These are phyloP conservation scores for Corydoras sp. DNA, from an alignment of 2,113 vertebrate species.

Conservation along the genomic window DNA sequence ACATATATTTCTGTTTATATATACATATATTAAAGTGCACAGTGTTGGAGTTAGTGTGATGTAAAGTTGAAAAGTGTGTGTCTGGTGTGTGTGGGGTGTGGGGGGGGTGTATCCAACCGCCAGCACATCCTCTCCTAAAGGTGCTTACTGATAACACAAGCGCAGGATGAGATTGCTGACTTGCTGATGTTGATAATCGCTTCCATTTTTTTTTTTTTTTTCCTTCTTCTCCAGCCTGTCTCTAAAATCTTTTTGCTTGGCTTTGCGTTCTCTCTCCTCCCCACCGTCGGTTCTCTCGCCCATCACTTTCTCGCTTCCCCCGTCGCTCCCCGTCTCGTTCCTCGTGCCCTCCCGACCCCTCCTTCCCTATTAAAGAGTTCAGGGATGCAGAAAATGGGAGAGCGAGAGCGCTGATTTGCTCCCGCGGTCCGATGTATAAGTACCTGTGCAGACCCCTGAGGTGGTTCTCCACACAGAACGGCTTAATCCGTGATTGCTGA, in stretches of 20 bases:
- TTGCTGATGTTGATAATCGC: slow-evolving; percentile 41
- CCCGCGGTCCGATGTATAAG: slow-evolving; percentile 1
- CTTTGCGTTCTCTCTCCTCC: slow-evolving; percentile 15
- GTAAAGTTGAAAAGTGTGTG: slow-evolving; percentile 12
- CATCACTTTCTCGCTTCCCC: background rate
- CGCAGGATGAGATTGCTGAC: slow-evolving; percentile 37
- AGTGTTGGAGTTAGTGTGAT: background rate
- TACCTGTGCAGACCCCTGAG: slow-evolving; percentile 28
- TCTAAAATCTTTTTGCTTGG: slow-evolving; percentile 31
- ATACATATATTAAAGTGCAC: no score
- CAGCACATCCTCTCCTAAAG: slow-evolving; percentile 32
- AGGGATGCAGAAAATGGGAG: slow-evolving; percentile 17
- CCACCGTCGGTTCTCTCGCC: background rate
- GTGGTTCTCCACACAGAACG: slow-evolving; percentile 23
- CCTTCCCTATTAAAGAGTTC: slow-evolving; percentile 4
- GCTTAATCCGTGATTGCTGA: slow-evolving; percentile 30
- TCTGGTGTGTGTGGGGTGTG: background rate
- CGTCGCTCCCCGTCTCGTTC: background rate
- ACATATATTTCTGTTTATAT: no score
- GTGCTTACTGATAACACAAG: slow-evolving; percentile 38
- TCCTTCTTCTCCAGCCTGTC: slow-evolving; percentile 1
- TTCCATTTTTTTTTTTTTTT: slow-evolving; percentile 28
- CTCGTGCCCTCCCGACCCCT: background rate
- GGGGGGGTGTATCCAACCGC: slow-evolving; percentile 7
- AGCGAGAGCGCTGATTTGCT: background rate